Evolutionary conservation across 2,797 vertebrate species (phyloP).

Genomic region (Carcharodon carcharias): DNA sequence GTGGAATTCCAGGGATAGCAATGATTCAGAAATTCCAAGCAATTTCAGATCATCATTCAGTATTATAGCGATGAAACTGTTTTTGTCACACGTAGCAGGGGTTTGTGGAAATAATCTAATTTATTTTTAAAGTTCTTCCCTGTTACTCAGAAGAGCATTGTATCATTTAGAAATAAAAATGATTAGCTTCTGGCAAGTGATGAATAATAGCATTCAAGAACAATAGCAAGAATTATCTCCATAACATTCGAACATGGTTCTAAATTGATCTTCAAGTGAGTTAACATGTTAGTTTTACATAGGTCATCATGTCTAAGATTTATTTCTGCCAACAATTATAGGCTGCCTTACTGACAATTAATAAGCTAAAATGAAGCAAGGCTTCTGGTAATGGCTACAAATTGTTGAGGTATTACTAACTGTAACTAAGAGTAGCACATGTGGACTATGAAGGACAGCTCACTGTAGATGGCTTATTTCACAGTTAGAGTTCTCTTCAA

Average conservation of each 20-base stretch:
- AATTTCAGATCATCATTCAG: background rate
- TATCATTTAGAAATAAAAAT: background rate
- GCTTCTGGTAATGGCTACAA: background rate
- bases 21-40: background rate
- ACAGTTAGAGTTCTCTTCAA: background rate
- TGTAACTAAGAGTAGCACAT: background rate
- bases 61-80: background rate
- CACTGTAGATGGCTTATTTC: background rate
- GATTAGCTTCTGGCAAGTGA: background rate
- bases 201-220: background rate
- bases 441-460: background rate
- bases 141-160: background rate
- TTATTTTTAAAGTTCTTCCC: background rate
- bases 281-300: background rate
- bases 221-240: background rate
- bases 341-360: background rate
- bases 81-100: background rate
- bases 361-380: background rate
- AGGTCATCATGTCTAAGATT: background rate
- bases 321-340: background rate
- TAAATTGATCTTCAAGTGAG: background rate
- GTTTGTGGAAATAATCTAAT: background rate
- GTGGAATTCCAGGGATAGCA: background rate
- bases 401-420: background rate
- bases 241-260: background rate